Evolutionary conservation across 2,113 vertebrate genomes (phyloP).

Genomic region (Percina caprodes): DNA sequence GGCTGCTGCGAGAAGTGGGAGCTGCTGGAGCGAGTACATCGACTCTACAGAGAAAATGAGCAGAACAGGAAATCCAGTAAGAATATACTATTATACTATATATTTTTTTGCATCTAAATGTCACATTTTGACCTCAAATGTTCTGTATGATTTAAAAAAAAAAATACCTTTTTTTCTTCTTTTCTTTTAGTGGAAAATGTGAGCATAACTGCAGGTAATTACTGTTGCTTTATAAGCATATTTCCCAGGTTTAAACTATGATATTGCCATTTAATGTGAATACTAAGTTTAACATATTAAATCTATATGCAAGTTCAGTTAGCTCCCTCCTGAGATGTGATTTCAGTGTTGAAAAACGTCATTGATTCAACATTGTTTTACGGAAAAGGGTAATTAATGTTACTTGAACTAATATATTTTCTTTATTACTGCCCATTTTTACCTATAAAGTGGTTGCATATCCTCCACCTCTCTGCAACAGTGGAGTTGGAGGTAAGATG

Average conservation of each 20-base stretch:
- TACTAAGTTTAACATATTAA: background rate
- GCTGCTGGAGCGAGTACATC: conserved; percentile 94
- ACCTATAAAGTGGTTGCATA: conserved; percentile 82
- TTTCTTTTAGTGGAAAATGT: conserved; percentile 85
- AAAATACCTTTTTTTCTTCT: background rate
- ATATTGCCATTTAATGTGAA: background rate
- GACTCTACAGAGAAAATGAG: conserved; percentile 93
- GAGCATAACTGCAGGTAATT: conserved; percentile 85
- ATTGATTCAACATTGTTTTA: conserved; percentile 3
- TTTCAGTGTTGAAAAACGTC: background rate
- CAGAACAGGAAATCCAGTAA: conserved; percentile 93
- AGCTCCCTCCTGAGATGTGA: background rate
- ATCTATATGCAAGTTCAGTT: background rate
- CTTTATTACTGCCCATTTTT: conserved; percentile 53
- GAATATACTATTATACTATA: conserved; percentile 38
- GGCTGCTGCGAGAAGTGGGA: conserved; percentile 99
- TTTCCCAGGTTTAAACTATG: background rate
- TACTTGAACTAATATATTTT: conserved; percentile 52
- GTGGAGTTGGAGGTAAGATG: conserved; percentile 83
- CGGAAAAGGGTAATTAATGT: background rate
- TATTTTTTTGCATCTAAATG: background rate
- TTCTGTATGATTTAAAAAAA: background rate
- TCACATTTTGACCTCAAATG: background rate
- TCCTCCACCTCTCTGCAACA: conserved; percentile 82
- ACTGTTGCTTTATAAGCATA: background rate